phyloP scores from a whole-genome alignment of 2,113 vertebrate genomes.

The Petrocephalus zakoni region DNA sequence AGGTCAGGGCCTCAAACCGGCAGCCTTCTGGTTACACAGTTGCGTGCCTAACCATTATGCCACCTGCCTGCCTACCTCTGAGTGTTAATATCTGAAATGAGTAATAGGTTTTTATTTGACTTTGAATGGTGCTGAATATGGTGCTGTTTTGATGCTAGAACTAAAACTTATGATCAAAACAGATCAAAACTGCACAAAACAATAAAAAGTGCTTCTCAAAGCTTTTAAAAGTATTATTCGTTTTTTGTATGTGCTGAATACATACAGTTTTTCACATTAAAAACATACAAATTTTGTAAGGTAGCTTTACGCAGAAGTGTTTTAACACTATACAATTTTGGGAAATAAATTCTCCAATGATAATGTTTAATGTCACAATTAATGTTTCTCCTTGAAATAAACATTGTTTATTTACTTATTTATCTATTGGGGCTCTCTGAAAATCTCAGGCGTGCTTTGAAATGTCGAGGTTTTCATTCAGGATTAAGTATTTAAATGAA shows the following conservation, averaged over 20 bases:
- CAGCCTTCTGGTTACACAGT: too few relatives aligned
- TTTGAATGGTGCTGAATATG: not conserved
- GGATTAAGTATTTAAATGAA: not conserved
- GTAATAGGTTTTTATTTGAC: not conserved
- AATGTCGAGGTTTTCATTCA: not conserved
- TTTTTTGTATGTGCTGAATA: not conserved
- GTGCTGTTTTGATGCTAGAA: not conserved
- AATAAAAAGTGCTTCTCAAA: not conserved
- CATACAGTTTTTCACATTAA: not conserved
- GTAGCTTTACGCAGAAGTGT: not conserved
- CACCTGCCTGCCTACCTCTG: too few relatives aligned
- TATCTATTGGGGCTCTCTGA: not conserved
- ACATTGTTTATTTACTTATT: not conserved
- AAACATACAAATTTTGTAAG: not conserved
- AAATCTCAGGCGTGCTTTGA: not conserved
- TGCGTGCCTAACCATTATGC: too few relatives aligned
- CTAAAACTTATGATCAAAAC: not conserved
- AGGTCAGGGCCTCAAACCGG: too few relatives aligned
- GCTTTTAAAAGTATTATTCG: not conserved
- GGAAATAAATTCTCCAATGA: not conserved
- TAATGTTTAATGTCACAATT: not conserved
- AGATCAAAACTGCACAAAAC: not conserved
- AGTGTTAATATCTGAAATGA: not conserved
- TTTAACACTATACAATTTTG: not conserved
- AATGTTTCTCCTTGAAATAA: not conserved